Conservation (phyloP, 2,888 invertebrate species). For the Ceratothoa steindachneri region DNA sequence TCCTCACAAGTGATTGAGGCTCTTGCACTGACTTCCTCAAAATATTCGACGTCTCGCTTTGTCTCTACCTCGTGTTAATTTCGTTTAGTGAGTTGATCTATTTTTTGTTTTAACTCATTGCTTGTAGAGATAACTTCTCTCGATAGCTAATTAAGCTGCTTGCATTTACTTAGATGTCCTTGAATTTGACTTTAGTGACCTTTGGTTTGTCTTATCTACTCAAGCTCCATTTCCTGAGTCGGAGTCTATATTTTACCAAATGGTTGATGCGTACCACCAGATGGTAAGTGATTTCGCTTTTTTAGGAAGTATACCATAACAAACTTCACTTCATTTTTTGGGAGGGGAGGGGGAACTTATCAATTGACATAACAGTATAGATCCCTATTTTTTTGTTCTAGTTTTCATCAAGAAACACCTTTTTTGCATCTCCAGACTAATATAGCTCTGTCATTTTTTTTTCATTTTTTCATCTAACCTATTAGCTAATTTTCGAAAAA, state of each 20-base stretch:
- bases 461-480: no score
- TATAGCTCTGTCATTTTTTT: no score
- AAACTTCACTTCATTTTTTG: no score
- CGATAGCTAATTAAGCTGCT: background rate
- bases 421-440: no score
- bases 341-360: no score
- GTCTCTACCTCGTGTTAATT: background rate
- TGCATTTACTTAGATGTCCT: background rate
- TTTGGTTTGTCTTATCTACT: conserved; percentile 44
- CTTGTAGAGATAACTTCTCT: background rate
- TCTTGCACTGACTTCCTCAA: background rate
- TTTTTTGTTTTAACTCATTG: background rate
- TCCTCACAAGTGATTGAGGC: background rate
- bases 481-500: no score
- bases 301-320: background rate
- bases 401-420: no score
- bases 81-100: background rate
- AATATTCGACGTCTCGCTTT: no score
- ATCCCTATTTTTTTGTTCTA: no score
- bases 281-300: conserved; percentile 38
- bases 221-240: conserved; percentile 48
- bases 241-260: conserved; percentile 44
- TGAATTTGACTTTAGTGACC: background rate
- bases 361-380: no score
- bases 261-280: conserved; percentile 47